Percentiles rank a stretch among this genome's conserved stretches.
phyloP scores from a whole-genome alignment of 2,888 invertebrate genomes.

The Entomobrya proxima region DNA sequence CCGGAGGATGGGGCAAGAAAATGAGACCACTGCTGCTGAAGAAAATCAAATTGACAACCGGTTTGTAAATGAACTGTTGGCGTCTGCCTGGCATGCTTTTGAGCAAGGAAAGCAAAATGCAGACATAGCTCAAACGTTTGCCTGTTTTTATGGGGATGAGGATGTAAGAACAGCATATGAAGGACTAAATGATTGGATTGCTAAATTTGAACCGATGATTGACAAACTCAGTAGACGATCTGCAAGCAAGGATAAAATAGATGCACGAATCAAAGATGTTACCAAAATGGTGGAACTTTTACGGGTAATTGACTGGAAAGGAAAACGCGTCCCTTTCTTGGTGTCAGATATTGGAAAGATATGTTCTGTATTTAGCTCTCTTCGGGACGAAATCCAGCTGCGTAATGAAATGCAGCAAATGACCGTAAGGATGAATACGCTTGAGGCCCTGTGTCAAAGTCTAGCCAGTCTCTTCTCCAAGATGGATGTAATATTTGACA shows the following conservation, averaged over 20 bases:
- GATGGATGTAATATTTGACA: too few species aligned
- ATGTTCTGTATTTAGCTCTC: background rate
- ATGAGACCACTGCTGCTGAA: too few species aligned
- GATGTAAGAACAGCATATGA: background rate
- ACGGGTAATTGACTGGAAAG: background rate
- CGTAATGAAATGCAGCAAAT: background rate
- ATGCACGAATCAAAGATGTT: background rate
- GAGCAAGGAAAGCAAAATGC: background rate
- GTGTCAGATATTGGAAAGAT: background rate
- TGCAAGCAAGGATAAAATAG: background rate
- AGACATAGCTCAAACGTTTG: background rate
- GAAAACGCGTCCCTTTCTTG: background rate
- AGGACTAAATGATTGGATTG: background rate
- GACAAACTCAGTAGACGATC: background rate
- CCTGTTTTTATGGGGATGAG: background rate
- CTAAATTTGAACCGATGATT: background rate
- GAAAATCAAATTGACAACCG: background rate
- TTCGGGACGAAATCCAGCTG: conserved; percentile 15
- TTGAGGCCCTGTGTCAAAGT: background rate
- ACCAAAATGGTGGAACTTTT: background rate
- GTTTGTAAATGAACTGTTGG: background rate
- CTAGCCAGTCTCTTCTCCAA: background rate
- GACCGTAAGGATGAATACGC: background rate
- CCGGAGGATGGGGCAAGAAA: too few species aligned
- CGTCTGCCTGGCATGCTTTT: background rate